A percentile compares a stretch with the other conserved stretches of the same genome.
These are phyloP conservation scores for Dipodomys ordii DNA, from an alignment of 2,113 vertebrate species.

Conservation along the genomic window DNA sequence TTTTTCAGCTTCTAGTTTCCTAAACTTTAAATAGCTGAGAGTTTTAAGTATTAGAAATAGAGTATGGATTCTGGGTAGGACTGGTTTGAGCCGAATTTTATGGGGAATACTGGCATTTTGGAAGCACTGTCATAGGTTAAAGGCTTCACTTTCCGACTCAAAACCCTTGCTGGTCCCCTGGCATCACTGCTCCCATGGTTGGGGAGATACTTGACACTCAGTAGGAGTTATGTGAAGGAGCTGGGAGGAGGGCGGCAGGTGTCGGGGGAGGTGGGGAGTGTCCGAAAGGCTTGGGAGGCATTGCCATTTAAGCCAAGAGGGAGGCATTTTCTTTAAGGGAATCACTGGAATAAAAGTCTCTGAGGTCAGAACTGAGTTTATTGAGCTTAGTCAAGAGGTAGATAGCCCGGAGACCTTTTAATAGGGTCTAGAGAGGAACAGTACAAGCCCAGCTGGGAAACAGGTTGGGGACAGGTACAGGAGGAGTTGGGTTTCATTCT, in stretches of 20 bases:
- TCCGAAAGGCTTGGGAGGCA: background rate
- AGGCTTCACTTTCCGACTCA: slow-evolving; percentile 19
- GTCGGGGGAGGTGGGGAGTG: no score
- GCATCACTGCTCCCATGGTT: background rate
- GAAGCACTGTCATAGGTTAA: background rate
- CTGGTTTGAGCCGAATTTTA: slow-evolving; percentile 48
- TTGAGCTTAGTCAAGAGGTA: background rate
- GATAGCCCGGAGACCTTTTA: background rate
- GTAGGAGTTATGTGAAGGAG: background rate
- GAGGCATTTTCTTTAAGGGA: background rate
- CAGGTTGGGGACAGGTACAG: background rate
- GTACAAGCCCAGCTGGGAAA: background rate
- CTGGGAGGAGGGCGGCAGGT: background rate
- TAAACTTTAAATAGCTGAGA: slow-evolving; percentile 69
- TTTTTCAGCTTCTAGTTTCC: slow-evolving; percentile 68
- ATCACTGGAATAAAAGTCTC: background rate
- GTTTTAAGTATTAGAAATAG: slow-evolving; percentile 67
- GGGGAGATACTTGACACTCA: background rate
- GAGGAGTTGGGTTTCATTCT: slow-evolving; percentile 5
- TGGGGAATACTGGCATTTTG: background rate
- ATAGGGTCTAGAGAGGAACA: background rate
- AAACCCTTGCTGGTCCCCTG: slow-evolving; percentile 15
- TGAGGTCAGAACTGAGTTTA: background rate
- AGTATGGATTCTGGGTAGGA: slow-evolving; percentile 48
- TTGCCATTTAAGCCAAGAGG: background rate